Evolutionary conservation across 1,140 invertebrate genomes (phyloP).

Genomic region (Diorhabda elongata): DNA sequence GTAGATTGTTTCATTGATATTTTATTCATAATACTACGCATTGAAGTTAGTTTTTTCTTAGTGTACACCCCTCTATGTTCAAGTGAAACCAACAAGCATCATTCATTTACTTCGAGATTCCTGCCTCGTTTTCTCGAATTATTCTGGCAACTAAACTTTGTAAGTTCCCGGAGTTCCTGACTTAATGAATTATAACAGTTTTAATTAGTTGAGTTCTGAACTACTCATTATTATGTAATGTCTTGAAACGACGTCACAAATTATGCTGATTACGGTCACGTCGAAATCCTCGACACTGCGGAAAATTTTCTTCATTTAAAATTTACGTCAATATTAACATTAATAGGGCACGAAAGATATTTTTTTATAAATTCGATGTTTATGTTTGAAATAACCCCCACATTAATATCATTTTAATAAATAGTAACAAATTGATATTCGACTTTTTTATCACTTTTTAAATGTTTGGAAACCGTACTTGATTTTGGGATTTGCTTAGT

Average conservation of each 20-base stretch:
- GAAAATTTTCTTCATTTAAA: no score
- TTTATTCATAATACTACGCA: no score
- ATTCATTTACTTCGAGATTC: slow-evolving; percentile 1
- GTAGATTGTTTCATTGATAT: no score
- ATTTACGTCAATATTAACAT: no score
- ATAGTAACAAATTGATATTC: no score
- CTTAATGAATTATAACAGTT: slow-evolving; percentile 29
- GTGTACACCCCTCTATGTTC: neutral
- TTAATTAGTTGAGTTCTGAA: slow-evolving; percentile 29
- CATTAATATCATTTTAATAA: no score
- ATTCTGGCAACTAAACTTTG: slow-evolving; percentile 7
- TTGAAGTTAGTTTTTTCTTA: neutral
- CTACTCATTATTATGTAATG: slow-evolving; percentile 24
- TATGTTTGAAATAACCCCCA: no score
- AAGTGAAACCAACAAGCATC: neutral
- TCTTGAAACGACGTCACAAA: slow-evolving; percentile 22
- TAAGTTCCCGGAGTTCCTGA: slow-evolving; percentile 15
- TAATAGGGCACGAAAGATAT: no score
- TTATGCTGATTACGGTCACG: slow-evolving; percentile 21
- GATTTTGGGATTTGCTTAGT: no score
- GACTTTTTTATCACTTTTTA: no score
- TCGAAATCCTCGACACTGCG: neutral
- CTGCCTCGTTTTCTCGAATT: slow-evolving; percentile 9
- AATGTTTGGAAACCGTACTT: no score
- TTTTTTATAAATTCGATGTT: no score